A percentile compares a stretch with the other conserved stretches of the same genome.
phyloP scores from a whole-genome alignment of 2,113 vertebrate genomes.

The Pao palembangensis region DNA sequence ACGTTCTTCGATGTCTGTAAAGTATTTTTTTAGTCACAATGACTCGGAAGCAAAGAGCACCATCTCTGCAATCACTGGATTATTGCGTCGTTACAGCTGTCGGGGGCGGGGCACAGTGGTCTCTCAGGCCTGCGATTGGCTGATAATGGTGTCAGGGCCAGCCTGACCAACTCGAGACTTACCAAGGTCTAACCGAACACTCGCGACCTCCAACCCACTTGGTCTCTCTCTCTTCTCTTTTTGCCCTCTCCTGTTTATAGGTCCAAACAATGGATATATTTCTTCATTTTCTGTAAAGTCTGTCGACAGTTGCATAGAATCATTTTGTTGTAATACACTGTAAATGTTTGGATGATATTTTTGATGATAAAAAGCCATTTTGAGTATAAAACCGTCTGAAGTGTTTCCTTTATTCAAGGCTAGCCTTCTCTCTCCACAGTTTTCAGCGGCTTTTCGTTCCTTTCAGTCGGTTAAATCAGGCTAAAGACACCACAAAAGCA shows the following conservation, averaged over 20 bases:
- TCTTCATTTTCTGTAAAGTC: conserved; percentile 77
- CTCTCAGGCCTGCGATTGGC: conserved; percentile 26
- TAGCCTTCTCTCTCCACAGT: no score
- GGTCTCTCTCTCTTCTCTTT: conserved; percentile 49
- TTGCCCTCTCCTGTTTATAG: conserved; percentile 38
- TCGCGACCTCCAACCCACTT: conserved; percentile 28
- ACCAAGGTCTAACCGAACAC: conserved; percentile 55
- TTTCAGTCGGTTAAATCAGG: neutral
- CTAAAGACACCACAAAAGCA: conserved; percentile 24
- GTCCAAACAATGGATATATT: conserved; percentile 65
- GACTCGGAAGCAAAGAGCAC: conserved; percentile 23
- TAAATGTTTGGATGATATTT: conserved; percentile 80
- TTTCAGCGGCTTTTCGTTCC: no score
- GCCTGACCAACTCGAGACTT: conserved; percentile 36
- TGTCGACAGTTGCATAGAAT: conserved; percentile 70
- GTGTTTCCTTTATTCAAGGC: no score
- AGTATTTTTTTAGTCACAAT: conserved; percentile 35
- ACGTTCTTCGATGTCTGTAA: conserved; percentile 31
- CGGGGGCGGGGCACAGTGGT: conserved; percentile 28
- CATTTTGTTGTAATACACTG: conserved; percentile 75
- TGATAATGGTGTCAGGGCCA: conserved; percentile 30
- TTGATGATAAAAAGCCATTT: conserved; percentile 73
- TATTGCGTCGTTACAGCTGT: conserved; percentile 29
- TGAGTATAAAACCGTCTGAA: conserved; percentile 26
- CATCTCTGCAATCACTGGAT: conserved; percentile 53